These are phyloP conservation scores for Neodiprion pinetum DNA, from an alignment of 1,140 invertebrate species.

Conservation along the genomic window DNA sequence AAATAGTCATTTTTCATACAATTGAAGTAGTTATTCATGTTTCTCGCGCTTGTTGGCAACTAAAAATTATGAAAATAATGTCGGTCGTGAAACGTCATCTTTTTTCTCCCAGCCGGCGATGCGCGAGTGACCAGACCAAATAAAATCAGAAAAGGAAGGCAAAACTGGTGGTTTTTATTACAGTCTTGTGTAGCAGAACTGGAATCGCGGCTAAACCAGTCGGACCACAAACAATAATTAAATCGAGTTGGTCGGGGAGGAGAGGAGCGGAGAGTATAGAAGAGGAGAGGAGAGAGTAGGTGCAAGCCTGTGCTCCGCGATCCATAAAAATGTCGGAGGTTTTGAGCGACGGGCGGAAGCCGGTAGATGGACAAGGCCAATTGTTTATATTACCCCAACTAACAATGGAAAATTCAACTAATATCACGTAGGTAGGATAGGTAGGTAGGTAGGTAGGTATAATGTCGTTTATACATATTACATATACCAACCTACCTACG, in stretches of 20 bases:
- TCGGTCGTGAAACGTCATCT: too few species aligned
- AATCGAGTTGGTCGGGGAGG: not conserved
- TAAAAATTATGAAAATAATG: too few species aligned
- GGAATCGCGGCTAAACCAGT: too few species aligned
- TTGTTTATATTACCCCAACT: slow-evolving; percentile 60
- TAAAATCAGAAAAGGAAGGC: too few species aligned
- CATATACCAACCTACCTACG: not conserved
- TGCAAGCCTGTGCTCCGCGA: slow-evolving; percentile 37
- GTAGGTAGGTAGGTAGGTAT: not conserved
- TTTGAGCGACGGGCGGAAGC: slow-evolving; percentile 61
- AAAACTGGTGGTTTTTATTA: too few species aligned
- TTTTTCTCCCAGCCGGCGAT: too few species aligned
- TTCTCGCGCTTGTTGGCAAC: too few species aligned
- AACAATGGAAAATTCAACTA: slow-evolving; percentile 50
- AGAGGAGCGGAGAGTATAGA: not conserved
- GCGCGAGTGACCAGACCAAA: too few species aligned
- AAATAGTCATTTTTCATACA: too few species aligned
- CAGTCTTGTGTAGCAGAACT: too few species aligned
- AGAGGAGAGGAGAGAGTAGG: not conserved
- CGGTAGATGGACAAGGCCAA: slow-evolving; percentile 60
- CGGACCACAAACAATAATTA: too few species aligned
- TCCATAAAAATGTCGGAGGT: slow-evolving; percentile 61
- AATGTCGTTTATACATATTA: not conserved
- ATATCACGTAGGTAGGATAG: slow-evolving; percentile 24
- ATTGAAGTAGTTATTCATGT: too few species aligned